Conservation (phyloP, 2,113 vertebrate genomes). For the Micromys minutus region DNA sequence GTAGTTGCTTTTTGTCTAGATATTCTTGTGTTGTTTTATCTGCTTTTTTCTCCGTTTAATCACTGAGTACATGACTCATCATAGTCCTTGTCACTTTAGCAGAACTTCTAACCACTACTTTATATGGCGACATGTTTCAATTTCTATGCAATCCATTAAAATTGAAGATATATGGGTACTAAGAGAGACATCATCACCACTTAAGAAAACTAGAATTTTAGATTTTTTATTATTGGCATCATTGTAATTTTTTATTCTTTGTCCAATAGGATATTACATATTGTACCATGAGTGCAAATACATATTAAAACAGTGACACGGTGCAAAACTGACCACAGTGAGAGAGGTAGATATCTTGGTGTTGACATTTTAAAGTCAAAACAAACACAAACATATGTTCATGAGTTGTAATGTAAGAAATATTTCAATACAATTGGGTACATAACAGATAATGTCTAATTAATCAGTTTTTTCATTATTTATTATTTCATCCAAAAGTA, state of each 20-base stretch:
- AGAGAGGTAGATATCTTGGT: neutral
- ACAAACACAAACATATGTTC: neutral
- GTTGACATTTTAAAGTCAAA: neutral
- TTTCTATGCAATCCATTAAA: neutral
- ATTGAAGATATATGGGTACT: neutral
- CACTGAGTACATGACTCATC: neutral
- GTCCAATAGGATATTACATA: neutral
- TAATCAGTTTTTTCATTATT: neutral
- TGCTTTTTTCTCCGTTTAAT: neutral
- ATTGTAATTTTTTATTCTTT: neutral
- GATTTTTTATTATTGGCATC: neutral
- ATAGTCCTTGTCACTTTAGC: neutral
- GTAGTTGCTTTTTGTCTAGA: neutral
- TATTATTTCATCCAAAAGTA: neutral
- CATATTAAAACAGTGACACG: neutral
- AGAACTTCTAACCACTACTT: neutral
- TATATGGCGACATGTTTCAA: neutral
- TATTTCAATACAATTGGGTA: neutral
- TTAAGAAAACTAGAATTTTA: neutral
- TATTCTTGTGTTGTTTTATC: neutral
- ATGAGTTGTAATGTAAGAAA: neutral
- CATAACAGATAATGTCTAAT: neutral
- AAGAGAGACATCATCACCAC: neutral
- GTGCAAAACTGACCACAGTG: neutral
- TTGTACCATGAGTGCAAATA: neutral